Evolutionary conservation across 2,888 invertebrate species (phyloP).

Genomic region (Eilema griseolum): DNA sequence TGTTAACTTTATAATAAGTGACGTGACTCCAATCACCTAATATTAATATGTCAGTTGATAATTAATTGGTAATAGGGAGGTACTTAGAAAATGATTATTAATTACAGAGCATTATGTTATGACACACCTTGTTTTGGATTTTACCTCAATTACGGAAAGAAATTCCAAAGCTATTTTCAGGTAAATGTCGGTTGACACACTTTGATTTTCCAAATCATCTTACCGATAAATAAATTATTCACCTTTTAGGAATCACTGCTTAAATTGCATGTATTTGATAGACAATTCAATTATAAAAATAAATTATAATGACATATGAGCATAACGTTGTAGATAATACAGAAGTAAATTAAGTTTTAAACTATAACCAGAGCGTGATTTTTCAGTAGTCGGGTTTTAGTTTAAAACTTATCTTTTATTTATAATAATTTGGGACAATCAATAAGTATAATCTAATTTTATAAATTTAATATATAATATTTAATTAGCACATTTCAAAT

Average conservation of each 20-base stretch:
- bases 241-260: not conserved
- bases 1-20: not conserved
- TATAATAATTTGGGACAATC: too few species aligned
- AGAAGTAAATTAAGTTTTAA: too few species aligned
- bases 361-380: too few species aligned
- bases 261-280: not conserved
- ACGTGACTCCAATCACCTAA: not conserved
- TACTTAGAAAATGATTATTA: not conserved
- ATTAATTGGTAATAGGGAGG: not conserved
- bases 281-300: too few species aligned
- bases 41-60: slow-evolving; percentile 3
- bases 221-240: not conserved
- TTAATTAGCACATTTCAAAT: too few species aligned
- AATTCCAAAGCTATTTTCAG: not conserved
- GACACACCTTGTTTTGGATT: slow-evolving; percentile 3
- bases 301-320: not conserved
- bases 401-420: too few species aligned
- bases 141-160: not conserved
- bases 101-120: not conserved
- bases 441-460: too few species aligned
- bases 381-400: too few species aligned
- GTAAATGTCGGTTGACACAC: not conserved
- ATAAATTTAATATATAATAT: too few species aligned
- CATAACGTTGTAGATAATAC: not conserved
- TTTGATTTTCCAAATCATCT: not conserved